A percentile compares a stretch with the other conserved stretches of the same genome.
These are phyloP conservation scores for Oscheius onirici DNA, from an alignment of 2,888 invertebrate species.

Conservation along the genomic window DNA sequence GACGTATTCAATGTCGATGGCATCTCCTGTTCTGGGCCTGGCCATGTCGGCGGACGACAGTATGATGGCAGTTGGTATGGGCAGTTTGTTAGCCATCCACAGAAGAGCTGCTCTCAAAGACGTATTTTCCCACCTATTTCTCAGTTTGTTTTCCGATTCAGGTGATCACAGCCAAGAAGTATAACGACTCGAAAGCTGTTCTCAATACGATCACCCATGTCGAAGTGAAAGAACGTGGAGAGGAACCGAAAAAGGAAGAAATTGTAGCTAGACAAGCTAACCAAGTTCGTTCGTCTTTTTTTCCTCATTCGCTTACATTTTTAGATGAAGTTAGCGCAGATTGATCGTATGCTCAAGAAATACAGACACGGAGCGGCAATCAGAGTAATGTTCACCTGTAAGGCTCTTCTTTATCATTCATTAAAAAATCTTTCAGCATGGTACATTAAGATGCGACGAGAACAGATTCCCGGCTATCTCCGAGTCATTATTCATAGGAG, in stretches of 20 bases:
- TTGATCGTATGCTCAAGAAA: constrained; percentile 81
- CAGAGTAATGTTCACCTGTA: constrained; percentile 77
- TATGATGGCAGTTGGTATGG: constrained; percentile 87
- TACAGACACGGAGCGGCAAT: constrained; percentile 86
- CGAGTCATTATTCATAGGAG: constrained; percentile 18
- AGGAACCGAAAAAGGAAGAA: constrained; percentile 31
- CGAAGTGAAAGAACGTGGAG: constrained; percentile 33
- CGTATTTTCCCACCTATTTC: constrained; percentile 1
- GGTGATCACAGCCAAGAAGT: constrained; percentile 29
- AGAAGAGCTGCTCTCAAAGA: constrained; percentile 75
- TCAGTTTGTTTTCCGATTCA: background rate
- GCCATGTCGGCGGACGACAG: constrained; percentile 82
- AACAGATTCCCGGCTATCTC: constrained; percentile 26
- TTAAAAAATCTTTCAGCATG: constrained; percentile 13
- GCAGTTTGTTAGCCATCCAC: constrained; percentile 86
- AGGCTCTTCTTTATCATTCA: background rate
- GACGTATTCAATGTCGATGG: constrained; percentile 88
- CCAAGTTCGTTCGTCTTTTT: background rate
- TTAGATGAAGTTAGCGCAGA: constrained; percentile 70
- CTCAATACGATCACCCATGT: constrained; percentile 40
- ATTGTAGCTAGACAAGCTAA: constrained; percentile 36
- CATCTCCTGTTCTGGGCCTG: constrained; percentile 88
- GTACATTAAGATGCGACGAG: background rate
- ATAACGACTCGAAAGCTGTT: constrained; percentile 34
- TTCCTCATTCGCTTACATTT: background rate